These are phyloP conservation scores for Pantelozetes paolii DNA, from an alignment of 2,888 invertebrate species.

Conservation along the genomic window DNA sequence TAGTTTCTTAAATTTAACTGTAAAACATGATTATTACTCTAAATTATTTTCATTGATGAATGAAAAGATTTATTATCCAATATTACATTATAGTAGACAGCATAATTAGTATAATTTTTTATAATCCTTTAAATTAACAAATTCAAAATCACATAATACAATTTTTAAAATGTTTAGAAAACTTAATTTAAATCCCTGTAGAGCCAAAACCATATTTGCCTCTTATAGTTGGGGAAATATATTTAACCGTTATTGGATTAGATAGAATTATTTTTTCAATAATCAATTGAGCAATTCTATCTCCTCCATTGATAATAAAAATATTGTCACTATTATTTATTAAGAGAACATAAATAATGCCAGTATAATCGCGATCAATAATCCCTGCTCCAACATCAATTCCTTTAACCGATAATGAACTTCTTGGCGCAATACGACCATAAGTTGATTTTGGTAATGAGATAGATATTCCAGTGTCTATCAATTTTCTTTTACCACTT, in stretches of 20 bases:
- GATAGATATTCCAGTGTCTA: not conserved
- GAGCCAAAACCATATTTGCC: slow-evolving; percentile 47
- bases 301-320: not conserved
- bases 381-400: not conserved
- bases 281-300: not conserved
- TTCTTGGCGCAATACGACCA: not conserved
- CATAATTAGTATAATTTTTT: slow-evolving; percentile 29
- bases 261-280: slow-evolving; percentile 79
- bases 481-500: not conserved
- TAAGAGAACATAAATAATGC: not conserved
- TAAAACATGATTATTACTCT: slow-evolving; percentile 36
- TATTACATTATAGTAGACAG: slow-evolving; percentile 36
- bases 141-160: too few species aligned
- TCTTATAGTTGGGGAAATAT: slow-evolving; percentile 62
- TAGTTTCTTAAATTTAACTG: slow-evolving; percentile 33
- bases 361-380: not conserved
- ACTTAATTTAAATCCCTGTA: slow-evolving; percentile 42
- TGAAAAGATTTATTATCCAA: too few species aligned
- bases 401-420: not conserved
- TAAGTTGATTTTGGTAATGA: not conserved
- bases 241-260: slow-evolving; percentile 66
- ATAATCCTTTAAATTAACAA: slow-evolving; percentile 43
- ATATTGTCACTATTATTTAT: not conserved
- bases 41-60: slow-evolving; percentile 26
- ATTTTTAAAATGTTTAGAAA: not conserved